Evolutionary conservation across 2,113 vertebrate genomes (phyloP).

Genomic region (Chrysochloris asiatica): DNA sequence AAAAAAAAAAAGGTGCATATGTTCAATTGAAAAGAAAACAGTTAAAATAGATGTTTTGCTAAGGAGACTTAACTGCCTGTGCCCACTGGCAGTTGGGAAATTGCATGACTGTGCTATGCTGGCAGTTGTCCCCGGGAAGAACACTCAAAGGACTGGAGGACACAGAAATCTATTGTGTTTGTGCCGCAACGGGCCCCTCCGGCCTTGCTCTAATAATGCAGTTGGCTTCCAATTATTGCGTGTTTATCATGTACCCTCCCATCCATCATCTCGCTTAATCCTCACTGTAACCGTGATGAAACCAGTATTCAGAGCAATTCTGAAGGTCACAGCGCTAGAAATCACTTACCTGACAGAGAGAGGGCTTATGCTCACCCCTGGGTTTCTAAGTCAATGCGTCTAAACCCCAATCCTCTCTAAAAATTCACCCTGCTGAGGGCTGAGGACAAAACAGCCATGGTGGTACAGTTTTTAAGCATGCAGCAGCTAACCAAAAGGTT

Average conservation of each 20-base stretch:
- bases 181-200: neutral
- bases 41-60: slow-evolving; percentile 82
- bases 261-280: neutral
- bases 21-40: slow-evolving; percentile 82
- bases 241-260: neutral
- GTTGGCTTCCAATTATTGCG: neutral
- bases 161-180: slow-evolving; percentile 13
- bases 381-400: neutral
- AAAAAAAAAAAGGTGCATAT: slow-evolving; percentile 75
- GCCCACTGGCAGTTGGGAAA: slow-evolving; percentile 75
- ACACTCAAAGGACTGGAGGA: slow-evolving; percentile 22
- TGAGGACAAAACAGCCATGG: neutral
- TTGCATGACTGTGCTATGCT: slow-evolving; percentile 59
- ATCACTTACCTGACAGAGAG: neutral
- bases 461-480: neutral
- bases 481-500: neutral
- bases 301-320: neutral
- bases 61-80: slow-evolving; percentile 72
- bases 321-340: neutral
- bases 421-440: neutral
- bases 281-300: slow-evolving; percentile 46
- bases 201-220: neutral
- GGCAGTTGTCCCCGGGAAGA: slow-evolving; percentile 64
- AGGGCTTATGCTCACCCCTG: neutral
- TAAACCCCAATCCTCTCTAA: neutral